These are phyloP conservation scores for Mechanitis mazaeus DNA, from an alignment of 2,888 invertebrate genomes.

Conservation along the genomic window DNA sequence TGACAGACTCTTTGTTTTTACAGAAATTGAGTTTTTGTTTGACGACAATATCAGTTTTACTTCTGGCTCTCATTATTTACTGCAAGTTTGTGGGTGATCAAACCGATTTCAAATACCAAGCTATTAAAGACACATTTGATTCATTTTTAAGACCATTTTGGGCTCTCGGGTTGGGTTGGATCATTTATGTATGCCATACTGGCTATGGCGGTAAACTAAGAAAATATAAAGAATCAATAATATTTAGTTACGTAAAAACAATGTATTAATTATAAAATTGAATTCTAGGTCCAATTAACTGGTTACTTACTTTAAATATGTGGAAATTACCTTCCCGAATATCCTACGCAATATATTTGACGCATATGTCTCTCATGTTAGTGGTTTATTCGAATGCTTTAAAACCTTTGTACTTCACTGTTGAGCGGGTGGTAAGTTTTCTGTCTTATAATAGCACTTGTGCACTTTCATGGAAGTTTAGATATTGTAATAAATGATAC, in stretches of 20 bases:
- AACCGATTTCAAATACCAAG: slow-evolving; percentile 27
- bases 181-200: slow-evolving; percentile 49
- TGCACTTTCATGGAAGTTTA: too few relatives aligned
- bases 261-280: background rate
- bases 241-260: background rate
- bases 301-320: slow-evolving; percentile 56
- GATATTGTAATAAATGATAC: background rate
- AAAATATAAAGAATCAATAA: background rate
- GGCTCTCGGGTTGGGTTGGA: slow-evolving; percentile 47
- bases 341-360: slow-evolving; percentile 68
- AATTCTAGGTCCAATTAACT: slow-evolving; percentile 56
- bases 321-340: slow-evolving; percentile 63
- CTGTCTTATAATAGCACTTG: too few relatives aligned
- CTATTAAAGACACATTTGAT: slow-evolving; percentile 32
- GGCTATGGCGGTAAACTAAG: slow-evolving; percentile 57
- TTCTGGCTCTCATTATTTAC: background rate
- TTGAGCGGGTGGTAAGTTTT: background rate
- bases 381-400: slow-evolving; percentile 35
- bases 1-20: background rate
- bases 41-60: background rate
- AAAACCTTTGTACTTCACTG: slow-evolving; percentile 9
- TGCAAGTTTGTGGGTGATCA: background rate
- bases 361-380: slow-evolving; percentile 54
- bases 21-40: background rate
- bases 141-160: slow-evolving; percentile 50